These are phyloP conservation scores for Arvicola amphibius DNA, from an alignment of 2,797 vertebrate species.

Conservation along the genomic window DNA sequence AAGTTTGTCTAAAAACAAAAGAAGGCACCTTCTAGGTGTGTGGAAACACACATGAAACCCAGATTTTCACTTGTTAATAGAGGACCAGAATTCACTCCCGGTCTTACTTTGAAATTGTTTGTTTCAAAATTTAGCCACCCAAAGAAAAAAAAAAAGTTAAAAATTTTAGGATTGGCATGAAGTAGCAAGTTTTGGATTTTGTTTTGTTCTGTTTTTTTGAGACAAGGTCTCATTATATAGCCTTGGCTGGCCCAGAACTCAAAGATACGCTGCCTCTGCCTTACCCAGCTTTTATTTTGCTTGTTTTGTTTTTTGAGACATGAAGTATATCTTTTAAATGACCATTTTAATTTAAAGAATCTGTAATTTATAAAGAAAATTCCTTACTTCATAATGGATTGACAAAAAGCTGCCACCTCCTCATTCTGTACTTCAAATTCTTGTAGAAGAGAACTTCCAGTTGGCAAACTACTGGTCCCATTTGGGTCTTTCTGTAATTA, in stretches of 20 bases:
- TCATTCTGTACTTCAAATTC: slow-evolving; percentile 92
- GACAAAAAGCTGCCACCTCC: slow-evolving; percentile 95
- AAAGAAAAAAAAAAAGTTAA: not conserved
- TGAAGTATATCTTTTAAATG: not conserved
- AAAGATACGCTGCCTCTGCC: not conserved
- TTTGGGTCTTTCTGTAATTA: slow-evolving; percentile 89
- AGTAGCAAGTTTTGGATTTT: not conserved
- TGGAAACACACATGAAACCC: slow-evolving; percentile 8
- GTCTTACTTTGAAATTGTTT: slow-evolving; percentile 32
- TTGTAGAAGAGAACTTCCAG: slow-evolving; percentile 89
- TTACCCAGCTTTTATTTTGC: not conserved
- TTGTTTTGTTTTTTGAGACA: not conserved
- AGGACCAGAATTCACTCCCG: not conserved
- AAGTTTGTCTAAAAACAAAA: slow-evolving; percentile 41
- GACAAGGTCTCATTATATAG: not conserved
- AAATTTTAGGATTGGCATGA: slow-evolving; percentile 40
- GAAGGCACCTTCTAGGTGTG: slow-evolving; percentile 15
- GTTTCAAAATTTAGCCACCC: slow-evolving; percentile 40
- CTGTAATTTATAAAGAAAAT: slow-evolving; percentile 62
- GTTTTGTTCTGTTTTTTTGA: not conserved
- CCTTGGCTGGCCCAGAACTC: not conserved
- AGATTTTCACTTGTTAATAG: slow-evolving; percentile 30
- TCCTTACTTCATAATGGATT: slow-evolving; percentile 93
- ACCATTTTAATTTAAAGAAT: slow-evolving; percentile 50
- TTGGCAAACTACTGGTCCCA: slow-evolving; percentile 88